Evolutionary conservation across 1,140 invertebrate genomes (phyloP).

Genomic region (Triops longicaudatus): DNA sequence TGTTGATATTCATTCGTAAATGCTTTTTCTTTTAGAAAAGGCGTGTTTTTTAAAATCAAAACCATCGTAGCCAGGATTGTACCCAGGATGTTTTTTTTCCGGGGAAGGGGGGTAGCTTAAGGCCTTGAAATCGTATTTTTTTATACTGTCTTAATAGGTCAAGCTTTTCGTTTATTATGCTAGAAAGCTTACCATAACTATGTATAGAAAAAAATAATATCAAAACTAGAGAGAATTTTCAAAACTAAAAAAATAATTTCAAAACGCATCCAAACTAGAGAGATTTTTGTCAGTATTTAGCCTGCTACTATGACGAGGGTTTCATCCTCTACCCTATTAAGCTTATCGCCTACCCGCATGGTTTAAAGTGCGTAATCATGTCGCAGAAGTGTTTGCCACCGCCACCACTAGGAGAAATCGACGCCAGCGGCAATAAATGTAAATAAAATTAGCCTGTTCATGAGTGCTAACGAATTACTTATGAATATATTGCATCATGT

Average conservation of each 20-base stretch:
- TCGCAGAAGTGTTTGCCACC: neutral
- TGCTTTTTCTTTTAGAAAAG: no score
- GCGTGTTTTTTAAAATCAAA: no score
- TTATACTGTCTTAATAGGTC: neutral
- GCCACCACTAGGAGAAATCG: neutral
- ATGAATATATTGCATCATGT: neutral
- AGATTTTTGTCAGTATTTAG: neutral
- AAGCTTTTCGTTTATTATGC: neutral
- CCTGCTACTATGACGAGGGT: neutral
- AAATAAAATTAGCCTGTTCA: neutral
- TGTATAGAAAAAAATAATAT: neutral
- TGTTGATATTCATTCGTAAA: no score
- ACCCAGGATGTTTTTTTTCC: neutral
- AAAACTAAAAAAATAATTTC: no score
- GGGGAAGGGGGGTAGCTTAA: no score
- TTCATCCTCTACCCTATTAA: neutral
- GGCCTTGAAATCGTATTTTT: neutral
- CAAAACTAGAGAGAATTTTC: no score
- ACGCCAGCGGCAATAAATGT: neutral
- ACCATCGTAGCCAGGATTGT: neutral
- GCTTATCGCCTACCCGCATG: neutral
- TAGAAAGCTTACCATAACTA: neutral
- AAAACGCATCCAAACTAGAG: no score
- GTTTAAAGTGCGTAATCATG: neutral
- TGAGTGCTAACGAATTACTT: neutral